Conservation (phyloP, 2,113 vertebrate species). For the Oncorhynchus nerka region DNA sequence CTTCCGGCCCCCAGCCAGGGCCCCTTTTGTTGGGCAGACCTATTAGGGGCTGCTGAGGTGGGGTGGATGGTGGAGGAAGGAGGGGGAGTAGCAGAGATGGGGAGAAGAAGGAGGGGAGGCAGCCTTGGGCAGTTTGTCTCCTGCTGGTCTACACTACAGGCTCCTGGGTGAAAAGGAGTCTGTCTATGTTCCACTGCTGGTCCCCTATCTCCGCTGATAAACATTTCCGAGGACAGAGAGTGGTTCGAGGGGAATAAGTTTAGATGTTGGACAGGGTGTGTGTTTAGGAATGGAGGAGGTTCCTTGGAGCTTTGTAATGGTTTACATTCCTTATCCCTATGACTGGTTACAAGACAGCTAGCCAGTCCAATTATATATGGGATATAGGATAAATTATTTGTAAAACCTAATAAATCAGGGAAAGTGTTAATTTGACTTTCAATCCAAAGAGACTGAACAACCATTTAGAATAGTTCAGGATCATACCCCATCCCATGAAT, state of each 20-base stretch:
- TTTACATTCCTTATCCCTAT: too few relatives aligned
- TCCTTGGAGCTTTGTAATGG: background rate
- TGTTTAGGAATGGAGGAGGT: background rate
- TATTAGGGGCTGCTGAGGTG: slow-evolving; percentile 31
- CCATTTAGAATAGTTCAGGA: too few relatives aligned
- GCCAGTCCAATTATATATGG: too few relatives aligned
- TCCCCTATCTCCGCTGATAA: background rate
- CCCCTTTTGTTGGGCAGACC: slow-evolving; percentile 15
- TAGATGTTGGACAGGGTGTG: background rate
- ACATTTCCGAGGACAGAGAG: background rate
- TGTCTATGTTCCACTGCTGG: background rate
- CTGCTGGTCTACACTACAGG: background rate
- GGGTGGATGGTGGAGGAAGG: background rate
- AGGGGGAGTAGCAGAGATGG: background rate
- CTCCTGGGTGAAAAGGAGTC: background rate
- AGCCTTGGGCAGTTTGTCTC: background rate
- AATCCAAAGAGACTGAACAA: too few relatives aligned
- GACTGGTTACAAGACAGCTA: too few relatives aligned
- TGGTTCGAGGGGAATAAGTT: background rate
- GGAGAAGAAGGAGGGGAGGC: too few relatives aligned
- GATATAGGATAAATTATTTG: too few relatives aligned
- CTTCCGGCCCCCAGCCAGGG: background rate
- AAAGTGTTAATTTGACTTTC: too few relatives aligned
- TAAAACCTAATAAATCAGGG: too few relatives aligned
- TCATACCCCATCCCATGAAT: too few relatives aligned